Conservation (phyloP, 2,888 invertebrate genomes). For the Napeogenes sylphis region DNA sequence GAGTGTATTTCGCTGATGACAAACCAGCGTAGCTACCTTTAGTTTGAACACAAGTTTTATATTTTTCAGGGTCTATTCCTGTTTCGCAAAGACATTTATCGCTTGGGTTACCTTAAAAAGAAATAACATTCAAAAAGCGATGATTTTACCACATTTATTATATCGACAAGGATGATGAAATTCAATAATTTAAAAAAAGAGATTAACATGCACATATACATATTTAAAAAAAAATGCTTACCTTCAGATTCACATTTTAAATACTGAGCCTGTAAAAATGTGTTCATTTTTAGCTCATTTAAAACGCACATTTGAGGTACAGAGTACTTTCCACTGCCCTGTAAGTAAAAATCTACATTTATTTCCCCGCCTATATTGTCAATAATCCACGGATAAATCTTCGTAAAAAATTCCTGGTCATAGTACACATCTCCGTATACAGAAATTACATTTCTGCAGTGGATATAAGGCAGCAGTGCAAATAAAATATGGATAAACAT, state of each 20-base stretch:
- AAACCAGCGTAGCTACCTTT: conserved; percentile 34
- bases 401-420: conserved; percentile 42
- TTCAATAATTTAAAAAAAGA: neutral
- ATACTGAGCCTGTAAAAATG: conserved; percentile 51
- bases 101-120: conserved; percentile 34
- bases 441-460: conserved; percentile 34
- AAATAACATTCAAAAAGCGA: neutral
- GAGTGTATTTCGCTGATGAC: conserved; percentile 34
- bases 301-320: conserved; percentile 54
- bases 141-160: neutral
- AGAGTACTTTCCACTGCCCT: conserved; percentile 49
- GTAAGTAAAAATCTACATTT: conserved; percentile 41
- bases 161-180: neutral
- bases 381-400: conserved; percentile 48
- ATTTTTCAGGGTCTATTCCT: conserved; percentile 38
- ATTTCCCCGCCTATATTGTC: conserved; percentile 54
- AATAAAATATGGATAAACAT: neutral
- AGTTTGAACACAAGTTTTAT: conserved; percentile 38
- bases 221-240: conserved; percentile 21
- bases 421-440: conserved; percentile 44
- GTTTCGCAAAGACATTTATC: conserved; percentile 39
- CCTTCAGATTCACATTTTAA: conserved; percentile 54
- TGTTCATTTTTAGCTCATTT: conserved; percentile 39
- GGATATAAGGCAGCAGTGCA: conserved; percentile 7
- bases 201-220: too few relatives aligned